A percentile compares a stretch with the other conserved stretches of the same genome.
Conservation (phyloP, 2,888 invertebrate genomes). For the Rhagophthalmus giganteus region DNA sequence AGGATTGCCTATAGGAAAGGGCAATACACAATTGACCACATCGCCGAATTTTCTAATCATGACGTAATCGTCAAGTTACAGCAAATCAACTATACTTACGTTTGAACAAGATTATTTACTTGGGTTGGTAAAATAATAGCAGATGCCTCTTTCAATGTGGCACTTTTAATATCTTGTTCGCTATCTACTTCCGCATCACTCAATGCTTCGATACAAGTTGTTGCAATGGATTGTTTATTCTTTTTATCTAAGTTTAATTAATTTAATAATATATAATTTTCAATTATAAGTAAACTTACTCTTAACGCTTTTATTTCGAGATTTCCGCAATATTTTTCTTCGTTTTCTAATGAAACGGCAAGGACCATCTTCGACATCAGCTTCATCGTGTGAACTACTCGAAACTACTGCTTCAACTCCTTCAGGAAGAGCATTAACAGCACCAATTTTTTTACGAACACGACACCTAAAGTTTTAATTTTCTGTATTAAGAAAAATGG, state of each 20-base stretch:
- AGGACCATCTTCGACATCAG: conserved; percentile 56
- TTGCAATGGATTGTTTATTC: conserved; percentile 40
- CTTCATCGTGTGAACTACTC: conserved; percentile 57
- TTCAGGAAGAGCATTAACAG: conserved; percentile 54
- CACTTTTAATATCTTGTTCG: conserved; percentile 48
- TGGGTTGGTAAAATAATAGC: conserved; percentile 48
- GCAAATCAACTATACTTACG: too few species aligned
- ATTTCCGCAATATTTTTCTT: conserved; percentile 65
- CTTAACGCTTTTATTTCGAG: conserved; percentile 61
- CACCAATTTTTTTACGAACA: conserved; percentile 38
- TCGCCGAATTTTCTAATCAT: too few species aligned
- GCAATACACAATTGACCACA: too few species aligned
- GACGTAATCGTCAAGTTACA: too few species aligned
- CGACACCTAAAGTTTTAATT: conserved; percentile 30
- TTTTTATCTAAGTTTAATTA: conserved; percentile 30
- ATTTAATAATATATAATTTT: conserved; percentile 2
- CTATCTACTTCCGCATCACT: conserved; percentile 53
- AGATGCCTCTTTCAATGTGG: conserved; percentile 45
- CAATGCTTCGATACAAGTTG: conserved; percentile 47
- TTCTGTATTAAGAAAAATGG: neutral
- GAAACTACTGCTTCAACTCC: conserved; percentile 59
- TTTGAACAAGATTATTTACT: conserved; percentile 48
- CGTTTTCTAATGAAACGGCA: conserved; percentile 49
- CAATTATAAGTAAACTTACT: conserved; percentile 36
- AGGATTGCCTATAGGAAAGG: too few species aligned